Conservation (phyloP, 1,140 invertebrate species). For the Drosophila trapezifrons region DNA sequence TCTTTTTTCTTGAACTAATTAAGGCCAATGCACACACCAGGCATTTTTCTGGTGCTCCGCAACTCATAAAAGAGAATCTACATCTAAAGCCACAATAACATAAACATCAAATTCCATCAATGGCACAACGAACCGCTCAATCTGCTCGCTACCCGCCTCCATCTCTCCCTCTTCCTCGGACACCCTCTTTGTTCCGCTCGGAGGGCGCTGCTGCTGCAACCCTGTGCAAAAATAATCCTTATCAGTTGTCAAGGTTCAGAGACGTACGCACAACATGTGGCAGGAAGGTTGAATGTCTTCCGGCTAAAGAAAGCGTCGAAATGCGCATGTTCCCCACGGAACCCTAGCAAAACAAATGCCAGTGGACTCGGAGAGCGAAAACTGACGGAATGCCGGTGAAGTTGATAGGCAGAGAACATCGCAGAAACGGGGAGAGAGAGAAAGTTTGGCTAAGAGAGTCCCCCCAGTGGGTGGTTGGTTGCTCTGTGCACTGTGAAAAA, state of each 20-base stretch:
- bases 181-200: neutral
- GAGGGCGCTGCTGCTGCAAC: constrained; percentile 50
- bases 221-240: constrained; percentile 73
- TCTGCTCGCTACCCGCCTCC: neutral
- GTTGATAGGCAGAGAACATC: neutral
- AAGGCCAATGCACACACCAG: constrained; percentile 68
- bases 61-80: constrained; percentile 47
- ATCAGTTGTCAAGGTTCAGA: constrained; percentile 80
- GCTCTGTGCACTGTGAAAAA: neutral
- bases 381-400: constrained; percentile 68
- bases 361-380: constrained; percentile 35
- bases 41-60: constrained; percentile 36
- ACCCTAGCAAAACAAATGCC: constrained; percentile 63
- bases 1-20: constrained; percentile 50
- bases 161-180: neutral
- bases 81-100: constrained; percentile 54
- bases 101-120: constrained; percentile 74
- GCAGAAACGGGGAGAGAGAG: constrained; percentile 18
- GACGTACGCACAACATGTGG: constrained; percentile 76
- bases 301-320: constrained; percentile 25
- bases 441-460: constrained; percentile 23
- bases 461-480: constrained; percentile 42
- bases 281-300: constrained; percentile 72
- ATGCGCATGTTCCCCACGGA: constrained; percentile 46
- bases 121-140: constrained; percentile 51